Conservation (phyloP, 2,797 vertebrate genomes). For the Schizopygopsis malacanthus region DNA sequence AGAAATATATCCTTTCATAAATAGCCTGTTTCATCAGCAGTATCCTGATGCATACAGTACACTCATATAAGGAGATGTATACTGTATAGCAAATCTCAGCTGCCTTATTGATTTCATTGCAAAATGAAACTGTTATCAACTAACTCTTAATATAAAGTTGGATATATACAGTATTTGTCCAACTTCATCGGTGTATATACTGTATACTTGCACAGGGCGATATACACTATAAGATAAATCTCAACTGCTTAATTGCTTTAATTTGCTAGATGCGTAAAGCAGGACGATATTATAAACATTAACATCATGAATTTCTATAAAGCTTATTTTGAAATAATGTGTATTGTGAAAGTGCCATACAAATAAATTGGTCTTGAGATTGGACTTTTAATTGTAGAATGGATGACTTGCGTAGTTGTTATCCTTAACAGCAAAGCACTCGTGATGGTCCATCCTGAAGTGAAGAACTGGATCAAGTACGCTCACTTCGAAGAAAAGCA, state of each 20-base stretch:
- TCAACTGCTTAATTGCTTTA: neutral
- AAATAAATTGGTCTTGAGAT: neutral
- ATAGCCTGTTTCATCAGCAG: neutral
- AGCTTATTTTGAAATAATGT: neutral
- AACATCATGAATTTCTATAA: neutral
- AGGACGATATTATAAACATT: neutral
- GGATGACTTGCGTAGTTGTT: neutral
- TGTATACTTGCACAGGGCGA: too few species aligned
- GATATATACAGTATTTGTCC: neutral
- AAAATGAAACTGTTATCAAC: neutral
- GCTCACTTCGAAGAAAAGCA: slow-evolving; percentile 98
- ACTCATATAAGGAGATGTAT: neutral
- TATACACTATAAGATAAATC: neutral
- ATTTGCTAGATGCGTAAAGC: neutral
- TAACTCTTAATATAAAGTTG: neutral
- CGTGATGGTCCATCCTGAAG: slow-evolving; percentile 92
- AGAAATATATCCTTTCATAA: slow-evolving; percentile 92
- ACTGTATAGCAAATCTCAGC: neutral
- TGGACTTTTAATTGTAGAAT: too few species aligned
- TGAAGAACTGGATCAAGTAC: slow-evolving; percentile 99
- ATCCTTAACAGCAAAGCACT: slow-evolving; percentile 83
- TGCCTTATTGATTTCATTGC: neutral
- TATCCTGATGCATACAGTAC: too few species aligned
- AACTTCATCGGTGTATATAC: too few species aligned
- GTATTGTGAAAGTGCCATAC: neutral